Evolutionary conservation across 2,797 vertebrate species (phyloP), one percentile per base, ranked within the genome.

Genomic region (Uromys caudimaculatus): DNA sequence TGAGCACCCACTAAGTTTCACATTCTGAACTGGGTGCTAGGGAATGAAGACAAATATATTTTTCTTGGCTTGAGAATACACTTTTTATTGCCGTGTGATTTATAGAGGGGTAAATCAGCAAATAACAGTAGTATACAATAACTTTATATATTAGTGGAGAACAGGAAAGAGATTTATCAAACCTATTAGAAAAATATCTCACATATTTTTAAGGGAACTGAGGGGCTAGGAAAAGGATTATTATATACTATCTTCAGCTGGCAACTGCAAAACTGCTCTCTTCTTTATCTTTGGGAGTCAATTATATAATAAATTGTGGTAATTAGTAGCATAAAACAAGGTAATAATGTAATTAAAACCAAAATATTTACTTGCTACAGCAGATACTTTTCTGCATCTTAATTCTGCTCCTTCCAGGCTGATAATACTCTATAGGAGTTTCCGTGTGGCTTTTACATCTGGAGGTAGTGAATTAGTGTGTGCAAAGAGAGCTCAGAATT

Each of bases 261-360:
- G 96, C 97, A 97, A 97, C 97, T 97, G 87, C 88, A 95, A 95
- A 98, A 97, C 94, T 96, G 86, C 92, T 98, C 97, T 96, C 96
- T 89, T 97, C 97, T 97, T 97, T 98, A 98, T 97, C 97, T 97
- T 97, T 94, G 94, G 98, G 98, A 98, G 98, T 98, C 98, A 98
- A 98, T 98, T 99, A 98, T 98, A 98, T 95, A 97, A 98, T 98
- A 98, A 98, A 98, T 98, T 98, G 95, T 96, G 95, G 98, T 98
- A 98, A 98, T 99, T 98, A 98, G 98, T 97, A 97, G 96, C 97
- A 98, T 98, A 98, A 98, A 98, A 95, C 97, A 97, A 98, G 97
- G 97, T 98, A 98, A 99, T 98, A 98, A 98, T 98, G 98, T 98
- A 99, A 99, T 99, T 98, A 98, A 98, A 98, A 98, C 98, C 96